A percentile compares a stretch with the other conserved stretches of the same genome.
Evolutionary conservation across 2,113 vertebrate species (phyloP).

Genomic region (Pteropus alecto): DNA sequence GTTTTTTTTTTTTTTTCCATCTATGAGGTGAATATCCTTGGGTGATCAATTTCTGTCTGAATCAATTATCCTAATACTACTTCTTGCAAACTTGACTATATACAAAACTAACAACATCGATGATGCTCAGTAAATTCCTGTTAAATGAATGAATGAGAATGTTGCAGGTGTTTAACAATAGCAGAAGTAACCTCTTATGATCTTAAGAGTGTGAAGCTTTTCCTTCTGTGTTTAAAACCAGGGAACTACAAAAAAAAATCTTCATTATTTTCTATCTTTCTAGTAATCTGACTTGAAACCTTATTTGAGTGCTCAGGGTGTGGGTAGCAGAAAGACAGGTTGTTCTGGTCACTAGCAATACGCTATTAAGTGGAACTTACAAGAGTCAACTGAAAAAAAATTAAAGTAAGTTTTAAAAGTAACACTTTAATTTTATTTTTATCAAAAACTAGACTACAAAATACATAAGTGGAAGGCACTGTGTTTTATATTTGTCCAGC

Average conservation of each 20-base stretch:
- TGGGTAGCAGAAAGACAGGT: neutral
- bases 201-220: neutral
- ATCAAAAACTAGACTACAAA: neutral
- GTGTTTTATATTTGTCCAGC: neutral
- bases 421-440: neutral
- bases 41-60: neutral
- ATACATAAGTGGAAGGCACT: neutral
- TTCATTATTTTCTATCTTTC: neutral
- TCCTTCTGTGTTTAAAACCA: neutral
- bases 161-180: neutral
- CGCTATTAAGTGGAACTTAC: neutral
- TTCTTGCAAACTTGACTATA: neutral
- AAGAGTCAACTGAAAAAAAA: neutral
- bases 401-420: neutral
- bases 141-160: neutral
- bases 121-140: neutral
- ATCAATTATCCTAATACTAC: neutral
- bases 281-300: neutral
- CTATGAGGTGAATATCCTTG: neutral
- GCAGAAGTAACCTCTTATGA: neutral
- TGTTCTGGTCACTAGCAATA: neutral
- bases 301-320: neutral
- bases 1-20: neutral
- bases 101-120: neutral
- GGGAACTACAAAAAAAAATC: neutral